phyloP scores from a whole-genome alignment of 1,140 invertebrate genomes.

The Lepidurus apus region DNA sequence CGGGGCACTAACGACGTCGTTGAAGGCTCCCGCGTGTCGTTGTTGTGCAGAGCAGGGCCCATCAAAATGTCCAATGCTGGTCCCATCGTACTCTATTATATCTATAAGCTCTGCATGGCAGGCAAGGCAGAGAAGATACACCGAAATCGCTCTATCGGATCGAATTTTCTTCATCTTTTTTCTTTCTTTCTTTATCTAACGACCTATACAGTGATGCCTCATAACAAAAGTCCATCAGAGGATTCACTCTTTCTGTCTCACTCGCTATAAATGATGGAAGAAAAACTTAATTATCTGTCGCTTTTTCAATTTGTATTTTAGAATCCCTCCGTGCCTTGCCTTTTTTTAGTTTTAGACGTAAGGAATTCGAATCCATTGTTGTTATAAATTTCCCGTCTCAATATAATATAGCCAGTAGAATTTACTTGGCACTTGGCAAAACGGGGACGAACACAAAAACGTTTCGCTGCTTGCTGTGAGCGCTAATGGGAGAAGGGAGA shows the following conservation, averaged over 20 bases:
- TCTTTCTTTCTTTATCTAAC: too few relatives aligned
- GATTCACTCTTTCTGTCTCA: too few relatives aligned
- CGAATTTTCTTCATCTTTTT: neutral
- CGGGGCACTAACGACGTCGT: constrained; percentile 17
- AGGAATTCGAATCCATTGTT: too few relatives aligned
- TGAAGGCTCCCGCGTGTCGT: constrained; percentile 20
- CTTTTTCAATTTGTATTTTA: too few relatives aligned
- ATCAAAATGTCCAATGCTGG: constrained; percentile 2
- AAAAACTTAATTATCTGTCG: too few relatives aligned
- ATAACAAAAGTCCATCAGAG: too few relatives aligned
- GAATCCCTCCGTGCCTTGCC: too few relatives aligned
- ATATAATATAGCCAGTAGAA: neutral
- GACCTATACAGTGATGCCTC: neutral
- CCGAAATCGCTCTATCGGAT: neutral
- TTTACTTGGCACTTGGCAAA: neutral
- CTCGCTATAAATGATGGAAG: too few relatives aligned
- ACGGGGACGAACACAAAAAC: neutral
- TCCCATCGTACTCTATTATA: neutral
- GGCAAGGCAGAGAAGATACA: neutral
- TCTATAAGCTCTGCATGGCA: constrained; percentile 12
- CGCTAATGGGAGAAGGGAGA: neutral
- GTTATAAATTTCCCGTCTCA: too few relatives aligned
- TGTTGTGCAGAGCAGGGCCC: constrained; percentile 16
- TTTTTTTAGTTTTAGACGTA: too few relatives aligned
- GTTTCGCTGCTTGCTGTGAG: neutral